Evolutionary conservation across 1,140 invertebrate species (phyloP), one percentile per base, ranked within the genome.

Genomic region (Tetragonula clypearis): DNA sequence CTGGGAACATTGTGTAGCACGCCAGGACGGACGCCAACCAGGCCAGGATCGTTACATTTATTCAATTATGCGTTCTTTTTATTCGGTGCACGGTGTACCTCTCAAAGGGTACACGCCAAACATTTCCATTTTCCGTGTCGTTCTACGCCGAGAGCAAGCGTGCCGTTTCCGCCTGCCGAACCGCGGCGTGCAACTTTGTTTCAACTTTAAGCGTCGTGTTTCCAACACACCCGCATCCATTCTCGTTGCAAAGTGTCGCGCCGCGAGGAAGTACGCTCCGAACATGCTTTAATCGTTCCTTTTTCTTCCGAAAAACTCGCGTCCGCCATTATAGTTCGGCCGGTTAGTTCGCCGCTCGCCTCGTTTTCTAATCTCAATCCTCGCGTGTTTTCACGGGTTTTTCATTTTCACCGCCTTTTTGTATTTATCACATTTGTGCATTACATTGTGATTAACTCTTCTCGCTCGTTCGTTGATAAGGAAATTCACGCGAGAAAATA

Each of bases 171-270:
- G 41, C 41, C 8, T 49, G 41, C 41, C 82, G 66, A n/a, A 56
- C 71, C 81, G 41, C 71, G 66, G 55, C 73, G 65, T 35, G 55
- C 82, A 90, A 90, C 85, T 90, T 90, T 90, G 85, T 89, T 90
- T 89, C 88, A 90, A 90, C 87, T 90, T 90, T 85, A 89, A 90
- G 86, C 88, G 85, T 87, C 82, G 88, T 82, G 85, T 90, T 90
- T 87, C 77, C 87, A 88, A 56, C 76, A 72, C 66, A 71, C 85
- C 79, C 88, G 87, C 88, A 90, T 90, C 88, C 88, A 90, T 90
- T 84, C 88, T 82, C 81, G 88, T 90, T 90, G 89, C 88, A 90
- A 89, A 89, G 88, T 90, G 86, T 78, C 86, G 30, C 66, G 41
- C 66, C 72, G 86, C 87, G 79, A 84, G 85, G 78, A 87, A 89